These are phyloP conservation scores for Drepana arcuata DNA, from an alignment of 1,140 invertebrate species.

Conservation along the genomic window DNA sequence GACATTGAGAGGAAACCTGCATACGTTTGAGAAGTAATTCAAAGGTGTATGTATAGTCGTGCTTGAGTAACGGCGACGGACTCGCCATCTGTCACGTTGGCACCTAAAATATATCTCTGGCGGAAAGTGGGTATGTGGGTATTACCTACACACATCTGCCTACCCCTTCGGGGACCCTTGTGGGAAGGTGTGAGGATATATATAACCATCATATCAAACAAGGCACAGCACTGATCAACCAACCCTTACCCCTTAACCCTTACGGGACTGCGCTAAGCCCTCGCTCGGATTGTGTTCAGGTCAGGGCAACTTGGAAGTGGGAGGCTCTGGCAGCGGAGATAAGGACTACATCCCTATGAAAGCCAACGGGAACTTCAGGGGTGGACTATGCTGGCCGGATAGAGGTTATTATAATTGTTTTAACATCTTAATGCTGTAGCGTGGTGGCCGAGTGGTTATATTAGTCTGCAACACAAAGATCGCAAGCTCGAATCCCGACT, in stretches of 20 bases:
- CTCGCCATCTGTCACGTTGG: too few species aligned
- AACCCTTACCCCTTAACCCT: not conserved
- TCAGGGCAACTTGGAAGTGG: conserved; percentile 40
- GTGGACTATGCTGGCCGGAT: conserved; percentile 30
- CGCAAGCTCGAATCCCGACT: too few species aligned
- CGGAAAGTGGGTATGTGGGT: not conserved
- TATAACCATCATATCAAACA: not conserved
- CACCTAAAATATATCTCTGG: not conserved
- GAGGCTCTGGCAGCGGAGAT: conserved; percentile 36
- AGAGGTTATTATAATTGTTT: conserved; percentile 18
- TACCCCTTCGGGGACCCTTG: not conserved
- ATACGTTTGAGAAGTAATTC: too few species aligned
- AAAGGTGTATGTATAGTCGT: too few species aligned
- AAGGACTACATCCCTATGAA: conserved; percentile 5
- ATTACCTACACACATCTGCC: too few species aligned
- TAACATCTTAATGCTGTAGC: not conserved
- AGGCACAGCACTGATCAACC: not conserved
- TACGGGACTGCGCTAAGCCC: too few species aligned
- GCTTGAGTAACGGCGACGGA: too few species aligned
- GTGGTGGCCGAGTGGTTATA: too few species aligned
- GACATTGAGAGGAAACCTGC: too few species aligned
- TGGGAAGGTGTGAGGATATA: not conserved
- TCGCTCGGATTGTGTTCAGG: conserved; percentile 19
- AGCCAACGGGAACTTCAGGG: conserved; percentile 14
- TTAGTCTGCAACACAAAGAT: too few species aligned